A percentile compares a stretch with the other conserved stretches of the same genome.
Conservation (phyloP, 2,797 vertebrate species). For the Acipenser transmontanus region DNA sequence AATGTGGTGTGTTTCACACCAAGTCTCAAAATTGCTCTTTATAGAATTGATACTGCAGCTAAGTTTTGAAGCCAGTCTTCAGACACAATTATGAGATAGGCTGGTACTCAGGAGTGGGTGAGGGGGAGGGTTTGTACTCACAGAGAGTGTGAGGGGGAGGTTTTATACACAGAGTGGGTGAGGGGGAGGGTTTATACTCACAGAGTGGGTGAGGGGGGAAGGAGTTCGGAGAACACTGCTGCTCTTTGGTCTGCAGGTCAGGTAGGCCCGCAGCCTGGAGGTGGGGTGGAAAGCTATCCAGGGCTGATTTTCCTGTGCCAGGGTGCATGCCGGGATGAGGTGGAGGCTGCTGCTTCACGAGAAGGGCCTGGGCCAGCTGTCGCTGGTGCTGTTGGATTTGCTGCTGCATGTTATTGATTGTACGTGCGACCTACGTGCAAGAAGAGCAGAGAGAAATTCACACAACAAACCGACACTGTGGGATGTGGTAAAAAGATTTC, state of each 20-base stretch:
- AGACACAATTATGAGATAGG: too few relatives aligned
- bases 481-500: too few relatives aligned
- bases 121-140: background rate
- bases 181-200: slow-evolving; percentile 47
- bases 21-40: too few relatives aligned
- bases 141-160: background rate
- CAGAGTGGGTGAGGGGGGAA: slow-evolving; percentile 88
- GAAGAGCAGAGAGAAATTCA: slow-evolving; percentile 5
- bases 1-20: background rate
- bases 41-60: too few relatives aligned
- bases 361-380: slow-evolving; percentile 96
- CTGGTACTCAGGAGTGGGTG: background rate
- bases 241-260: slow-evolving; percentile 99
- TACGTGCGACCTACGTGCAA: slow-evolving; percentile 85
- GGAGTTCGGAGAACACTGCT: slow-evolving; percentile 83
- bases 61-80: too few relatives aligned
- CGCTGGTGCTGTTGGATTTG: slow-evolving; percentile 99
- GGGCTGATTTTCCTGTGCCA: slow-evolving; percentile 82
- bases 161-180: background rate
- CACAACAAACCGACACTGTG: slow-evolving; percentile 1
- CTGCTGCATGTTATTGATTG: slow-evolving; percentile 99
- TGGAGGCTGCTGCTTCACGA: slow-evolving; percentile 87
- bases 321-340: slow-evolving; percentile 82
- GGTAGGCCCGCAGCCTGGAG: slow-evolving; percentile 79
- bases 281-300: slow-evolving; percentile 85